These are phyloP conservation scores for Neosilurus hyrtlii DNA, from an alignment of 2,797 vertebrate genomes.

Conservation along the genomic window DNA sequence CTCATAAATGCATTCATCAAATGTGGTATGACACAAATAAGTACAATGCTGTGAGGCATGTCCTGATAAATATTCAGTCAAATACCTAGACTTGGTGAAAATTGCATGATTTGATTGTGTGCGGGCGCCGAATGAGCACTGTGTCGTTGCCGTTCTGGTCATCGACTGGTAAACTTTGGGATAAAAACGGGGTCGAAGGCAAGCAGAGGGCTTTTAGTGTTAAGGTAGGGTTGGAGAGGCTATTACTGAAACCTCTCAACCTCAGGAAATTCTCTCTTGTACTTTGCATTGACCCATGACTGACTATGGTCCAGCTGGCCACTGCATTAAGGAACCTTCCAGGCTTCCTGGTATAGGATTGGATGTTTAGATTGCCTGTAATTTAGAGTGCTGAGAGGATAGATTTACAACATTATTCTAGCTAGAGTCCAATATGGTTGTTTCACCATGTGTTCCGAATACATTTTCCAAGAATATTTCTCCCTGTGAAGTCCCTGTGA, in stretches of 20 bases:
- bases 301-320: neutral
- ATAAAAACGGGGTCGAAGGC: neutral
- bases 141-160: no score
- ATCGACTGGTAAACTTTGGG: neutral
- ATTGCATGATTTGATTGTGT: no score
- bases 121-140: no score
- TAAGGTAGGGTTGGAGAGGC: neutral
- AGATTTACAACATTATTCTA: neutral
- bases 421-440: neutral
- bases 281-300: neutral
- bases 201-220: neutral
- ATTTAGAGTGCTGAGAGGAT: neutral
- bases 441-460: neutral
- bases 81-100: no score
- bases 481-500: no score
- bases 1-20: no score
- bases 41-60: no score
- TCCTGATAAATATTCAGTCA: no score
- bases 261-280: conserved; percentile 1
- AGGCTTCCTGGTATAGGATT: neutral
- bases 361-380: conserved; percentile 14
- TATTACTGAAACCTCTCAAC: neutral
- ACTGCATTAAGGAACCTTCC: conserved; percentile 10
- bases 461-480: no score
- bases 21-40: no score